Evolutionary conservation across 1,140 invertebrate genomes (phyloP), one percentile per base, ranked within the genome.

Genomic region (Musca domestica): DNA sequence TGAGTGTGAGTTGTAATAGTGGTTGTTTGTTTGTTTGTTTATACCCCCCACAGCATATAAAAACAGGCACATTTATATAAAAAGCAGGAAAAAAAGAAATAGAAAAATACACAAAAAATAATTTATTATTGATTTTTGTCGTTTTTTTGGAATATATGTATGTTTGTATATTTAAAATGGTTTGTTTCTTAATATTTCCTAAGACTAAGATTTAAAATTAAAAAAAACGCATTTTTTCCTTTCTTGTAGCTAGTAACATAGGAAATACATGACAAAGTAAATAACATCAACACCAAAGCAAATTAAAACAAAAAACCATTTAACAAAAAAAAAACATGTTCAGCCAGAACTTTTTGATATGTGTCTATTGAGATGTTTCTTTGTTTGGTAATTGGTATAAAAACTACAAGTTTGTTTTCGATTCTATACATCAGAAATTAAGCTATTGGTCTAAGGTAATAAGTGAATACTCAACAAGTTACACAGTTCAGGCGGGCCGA

Each of bases 51-150:
- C n/a, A 51, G 19, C 34, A 41, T 41, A 41, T 41, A 51, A 51
- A 34, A 61, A 70, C 58, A 67, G 65, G 66, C 58, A 70, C 69
- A 67, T 66, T 64, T 69, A 69, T 63, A 52, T 67, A 70, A 69
- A 63, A 69, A 70, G 69, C 69, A 34, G 58, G 61, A 70, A 67
- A 67, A 67, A 67, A 66, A 70, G 69, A 70, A 70, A 70, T 70
- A 70, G 69, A 70, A 70, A 69, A 67, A 69, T 67, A 70, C 66
- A 67, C 56, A 70, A 54, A 64, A 70, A 70, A 70, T 67, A 64
- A 48, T 67, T 54, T 17, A 70, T 70, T 70, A 70, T 67, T 70
- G 52, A 46, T 49, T 54, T n/a, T 64, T 54, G 61, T 64, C 54
- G n/a, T n/a, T 58, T 27, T 58, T 41, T 9, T 41, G 34, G 34